Conservation (phyloP, 2,888 invertebrate genomes). For the Tridacna gigas region DNA sequence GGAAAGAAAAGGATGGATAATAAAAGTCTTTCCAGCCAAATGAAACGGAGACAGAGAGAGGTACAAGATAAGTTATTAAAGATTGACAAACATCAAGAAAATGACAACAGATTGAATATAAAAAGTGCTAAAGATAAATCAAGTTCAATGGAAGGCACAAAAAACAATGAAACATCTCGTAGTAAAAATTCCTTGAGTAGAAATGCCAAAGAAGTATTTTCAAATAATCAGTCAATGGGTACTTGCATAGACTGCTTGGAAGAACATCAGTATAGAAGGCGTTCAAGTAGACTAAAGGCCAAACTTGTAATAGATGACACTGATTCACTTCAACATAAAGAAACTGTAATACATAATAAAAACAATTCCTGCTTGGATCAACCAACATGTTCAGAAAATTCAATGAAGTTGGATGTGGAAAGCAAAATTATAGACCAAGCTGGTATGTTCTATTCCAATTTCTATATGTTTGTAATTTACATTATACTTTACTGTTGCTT, state of each 20-base stretch:
- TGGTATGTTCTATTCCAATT: no score
- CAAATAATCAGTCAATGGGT: no score
- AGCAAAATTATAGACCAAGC: background rate
- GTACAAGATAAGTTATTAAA: background rate
- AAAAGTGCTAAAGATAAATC: no score
- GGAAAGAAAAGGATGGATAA: background rate
- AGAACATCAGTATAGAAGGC: constrained; percentile 10
- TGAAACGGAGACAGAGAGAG: background rate
- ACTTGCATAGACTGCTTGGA: constrained; percentile 12
- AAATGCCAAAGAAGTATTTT: background rate
- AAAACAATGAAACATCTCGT: background rate
- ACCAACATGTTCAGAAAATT: background rate
- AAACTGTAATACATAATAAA: background rate
- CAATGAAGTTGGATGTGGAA: background rate
- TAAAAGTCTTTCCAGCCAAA: background rate
- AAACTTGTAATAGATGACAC: background rate
- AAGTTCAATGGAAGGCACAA: background rate
- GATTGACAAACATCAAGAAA: background rate
- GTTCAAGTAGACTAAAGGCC: constrained; percentile 11
- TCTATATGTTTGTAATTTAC: no score
- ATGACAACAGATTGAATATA: no score
- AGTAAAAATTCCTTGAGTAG: background rate
- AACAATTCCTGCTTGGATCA: background rate
- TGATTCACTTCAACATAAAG: background rate
- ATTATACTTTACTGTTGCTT: no score